phyloP scores from a whole-genome alignment of 2,113 vertebrate genomes.

The Lophotis ruficrista region DNA sequence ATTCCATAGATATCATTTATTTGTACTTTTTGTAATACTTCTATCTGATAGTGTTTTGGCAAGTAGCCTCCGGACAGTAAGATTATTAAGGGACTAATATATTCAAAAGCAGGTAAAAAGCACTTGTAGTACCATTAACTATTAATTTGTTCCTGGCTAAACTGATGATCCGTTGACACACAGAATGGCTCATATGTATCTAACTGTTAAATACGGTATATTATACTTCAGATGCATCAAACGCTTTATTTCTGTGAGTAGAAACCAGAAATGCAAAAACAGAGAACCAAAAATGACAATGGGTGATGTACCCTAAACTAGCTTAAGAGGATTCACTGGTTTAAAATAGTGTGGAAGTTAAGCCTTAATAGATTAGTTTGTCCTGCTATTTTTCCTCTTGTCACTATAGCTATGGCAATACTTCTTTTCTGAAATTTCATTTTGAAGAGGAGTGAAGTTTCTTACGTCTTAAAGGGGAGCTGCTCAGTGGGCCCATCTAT shows the following conservation, averaged over 20 bases:
- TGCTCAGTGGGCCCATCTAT: neutral
- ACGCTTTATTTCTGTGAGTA: neutral
- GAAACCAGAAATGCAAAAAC: neutral
- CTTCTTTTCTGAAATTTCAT: neutral
- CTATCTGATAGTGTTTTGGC: constrained; percentile 9
- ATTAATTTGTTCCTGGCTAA: constrained; percentile 39
- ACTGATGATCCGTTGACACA: constrained; percentile 8
- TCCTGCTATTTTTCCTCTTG: neutral
- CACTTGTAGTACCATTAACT: constrained; percentile 28
- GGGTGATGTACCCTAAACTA: neutral
- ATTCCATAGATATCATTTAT: neutral
- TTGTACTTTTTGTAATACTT: constrained; percentile 1
- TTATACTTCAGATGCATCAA: neutral
- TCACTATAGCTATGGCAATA: neutral
- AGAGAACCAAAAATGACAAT: neutral
- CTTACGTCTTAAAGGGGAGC: neutral
- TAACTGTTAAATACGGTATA: neutral
- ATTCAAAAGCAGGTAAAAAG: constrained; percentile 18
- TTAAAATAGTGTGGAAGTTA: neutral
- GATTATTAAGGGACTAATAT: neutral
- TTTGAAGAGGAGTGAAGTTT: neutral
- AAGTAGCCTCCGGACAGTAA: neutral
- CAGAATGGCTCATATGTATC: neutral
- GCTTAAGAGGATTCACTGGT: neutral
- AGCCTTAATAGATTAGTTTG: neutral